Conservation (phyloP, 2,797 vertebrate genomes). For the Gallinago nigripennis region DNA sequence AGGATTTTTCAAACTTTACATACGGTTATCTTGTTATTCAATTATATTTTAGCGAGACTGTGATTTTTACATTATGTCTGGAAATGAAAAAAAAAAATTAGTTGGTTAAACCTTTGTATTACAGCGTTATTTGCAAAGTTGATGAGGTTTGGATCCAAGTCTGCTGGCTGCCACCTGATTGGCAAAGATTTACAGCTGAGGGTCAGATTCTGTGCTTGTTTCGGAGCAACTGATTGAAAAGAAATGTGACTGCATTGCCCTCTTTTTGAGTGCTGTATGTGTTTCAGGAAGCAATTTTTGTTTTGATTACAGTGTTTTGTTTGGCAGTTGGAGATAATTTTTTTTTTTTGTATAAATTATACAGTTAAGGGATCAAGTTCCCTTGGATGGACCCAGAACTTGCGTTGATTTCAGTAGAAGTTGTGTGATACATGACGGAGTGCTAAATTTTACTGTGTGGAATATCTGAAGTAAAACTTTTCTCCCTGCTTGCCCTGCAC, state of each 20-base stretch:
- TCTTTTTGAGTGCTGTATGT: not conserved
- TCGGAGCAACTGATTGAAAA: not conserved
- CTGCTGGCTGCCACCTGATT: not conserved
- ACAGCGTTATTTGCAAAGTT: not conserved
- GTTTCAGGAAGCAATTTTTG: not conserved
- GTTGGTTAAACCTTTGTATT: not conserved
- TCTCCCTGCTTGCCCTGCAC: not conserved
- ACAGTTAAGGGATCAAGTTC: not conserved
- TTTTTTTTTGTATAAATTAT: not conserved
- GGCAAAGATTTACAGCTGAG: not conserved
- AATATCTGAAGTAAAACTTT: not conserved
- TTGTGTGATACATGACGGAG: not conserved
- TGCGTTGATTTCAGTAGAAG: accelerated
- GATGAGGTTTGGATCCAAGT: not conserved
- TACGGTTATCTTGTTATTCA: not conserved
- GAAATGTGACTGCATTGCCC: not conserved
- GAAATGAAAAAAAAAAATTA: not conserved
- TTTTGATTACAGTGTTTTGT: not conserved
- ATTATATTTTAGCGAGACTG: not conserved
- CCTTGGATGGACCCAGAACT: not conserved
- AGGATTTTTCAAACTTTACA: not conserved
- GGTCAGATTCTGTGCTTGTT: not conserved
- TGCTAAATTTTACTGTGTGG: not conserved
- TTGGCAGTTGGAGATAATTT: not conserved
- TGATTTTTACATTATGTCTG: not conserved